Percentiles rank a stretch among this genome's conserved stretches.
Evolutionary conservation across 37 sponge, comb jelly and placozoan species (phyloP).

Genomic region (Corticium candelabrum): DNA sequence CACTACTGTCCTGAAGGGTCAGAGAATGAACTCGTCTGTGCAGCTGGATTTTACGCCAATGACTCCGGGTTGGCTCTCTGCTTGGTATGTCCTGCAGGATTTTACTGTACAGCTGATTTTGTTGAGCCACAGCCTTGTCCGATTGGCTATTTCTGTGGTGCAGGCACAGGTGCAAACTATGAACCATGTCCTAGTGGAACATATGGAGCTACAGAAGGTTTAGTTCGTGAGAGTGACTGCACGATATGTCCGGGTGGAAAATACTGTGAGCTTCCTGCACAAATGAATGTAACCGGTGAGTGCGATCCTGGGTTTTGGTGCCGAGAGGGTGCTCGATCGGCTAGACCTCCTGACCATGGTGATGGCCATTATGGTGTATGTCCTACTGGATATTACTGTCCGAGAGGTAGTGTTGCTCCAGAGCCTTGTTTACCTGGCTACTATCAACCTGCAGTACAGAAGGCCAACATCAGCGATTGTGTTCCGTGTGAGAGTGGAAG

Average conservation of each 20-base stretch:
- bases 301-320: conserved; percentile 27
- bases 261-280: conserved; percentile 14
- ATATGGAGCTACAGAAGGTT: background rate
- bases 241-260: conserved; percentile 22
- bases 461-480: background rate
- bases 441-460: background rate
- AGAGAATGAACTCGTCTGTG: background rate
- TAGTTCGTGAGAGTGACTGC: conserved; percentile 9
- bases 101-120: conserved; percentile 21
- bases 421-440: conserved; percentile 12
- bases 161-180: conserved; percentile 13
- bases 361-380: conserved; percentile 22
- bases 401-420: conserved; percentile 14
- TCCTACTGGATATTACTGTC: conserved; percentile 26
- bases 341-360: conserved; percentile 1
- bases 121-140: conserved; percentile 31
- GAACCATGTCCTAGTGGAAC: conserved; percentile 31
- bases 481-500: conserved; percentile 12
- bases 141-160: conserved; percentile 26
- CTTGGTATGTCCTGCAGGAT: conserved; percentile 14
- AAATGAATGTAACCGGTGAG: background rate
- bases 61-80: background rate
- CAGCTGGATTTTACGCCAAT: conserved; percentile 14
- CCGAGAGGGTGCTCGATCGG: conserved; percentile 5
- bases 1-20: conserved; percentile 14